These are phyloP conservation scores for Whitmania pigra DNA, from an alignment of 1,140 invertebrate species.

Conservation along the genomic window DNA sequence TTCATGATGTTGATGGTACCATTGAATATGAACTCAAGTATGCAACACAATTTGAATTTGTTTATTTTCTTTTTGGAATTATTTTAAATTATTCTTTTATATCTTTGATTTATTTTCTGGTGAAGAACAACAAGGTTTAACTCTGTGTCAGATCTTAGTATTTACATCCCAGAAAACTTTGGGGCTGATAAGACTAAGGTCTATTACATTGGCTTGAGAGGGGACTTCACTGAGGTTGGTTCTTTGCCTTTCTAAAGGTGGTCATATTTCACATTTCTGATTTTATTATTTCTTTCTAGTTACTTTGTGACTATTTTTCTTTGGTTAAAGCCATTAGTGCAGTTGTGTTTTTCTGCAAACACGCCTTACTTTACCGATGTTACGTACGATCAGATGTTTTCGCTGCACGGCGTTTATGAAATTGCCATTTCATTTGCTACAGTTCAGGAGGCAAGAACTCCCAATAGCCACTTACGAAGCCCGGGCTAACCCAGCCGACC, in stretches of 20 bases:
- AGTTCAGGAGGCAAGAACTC: slow-evolving; percentile 65
- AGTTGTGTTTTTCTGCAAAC: background rate
- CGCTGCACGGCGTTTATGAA: too few species aligned
- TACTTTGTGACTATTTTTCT: background rate
- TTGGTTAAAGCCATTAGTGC: background rate
- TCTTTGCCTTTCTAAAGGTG: background rate
- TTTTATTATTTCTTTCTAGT: slow-evolving; percentile 11
- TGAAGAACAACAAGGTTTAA: slow-evolving; percentile 76
- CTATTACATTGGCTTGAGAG: slow-evolving; percentile 86
- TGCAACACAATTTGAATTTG: slow-evolving; percentile 26
- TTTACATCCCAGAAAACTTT: slow-evolving; percentile 77
- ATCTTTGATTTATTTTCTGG: slow-evolving; percentile 27
- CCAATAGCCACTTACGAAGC: slow-evolving; percentile 79
- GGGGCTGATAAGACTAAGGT: slow-evolving; percentile 69
- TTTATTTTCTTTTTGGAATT: background rate
- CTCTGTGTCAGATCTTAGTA: slow-evolving; percentile 67
- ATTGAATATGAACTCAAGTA: slow-evolving; percentile 82
- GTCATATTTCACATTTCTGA: background rate
- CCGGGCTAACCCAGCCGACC: slow-evolving; percentile 67
- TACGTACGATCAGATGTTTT: background rate
- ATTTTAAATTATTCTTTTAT: background rate
- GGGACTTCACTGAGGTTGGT: slow-evolving; percentile 65
- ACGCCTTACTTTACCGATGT: background rate
- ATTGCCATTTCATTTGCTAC: slow-evolving; percentile 26
- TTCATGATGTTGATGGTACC: slow-evolving; percentile 60